Base-by-base conservation (phyloP, 2,888 invertebrate species). In the Meghimatium bilineatum region DNA sequence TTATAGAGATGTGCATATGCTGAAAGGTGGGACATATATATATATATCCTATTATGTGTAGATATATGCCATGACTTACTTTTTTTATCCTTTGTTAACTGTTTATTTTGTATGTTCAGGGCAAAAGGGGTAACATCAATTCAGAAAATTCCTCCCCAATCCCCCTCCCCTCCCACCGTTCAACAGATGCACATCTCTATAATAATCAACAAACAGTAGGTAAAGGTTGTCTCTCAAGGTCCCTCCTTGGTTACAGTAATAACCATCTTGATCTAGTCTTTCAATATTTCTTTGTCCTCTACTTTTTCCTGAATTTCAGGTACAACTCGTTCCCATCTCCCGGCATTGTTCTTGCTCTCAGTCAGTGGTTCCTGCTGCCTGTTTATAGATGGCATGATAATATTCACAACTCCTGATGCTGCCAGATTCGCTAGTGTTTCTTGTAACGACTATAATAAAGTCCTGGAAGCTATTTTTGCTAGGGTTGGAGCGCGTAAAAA, bases 301-400 rank as follows among this genome's bases (percentile, higher is more conserved):
- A 32, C 20, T 29, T 78, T n/a, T 66, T 20, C 78, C 23, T 0
- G 66, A 2, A 36, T 32, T 12, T 44, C 49, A 49, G 63, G 71
- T 80, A 49, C 71, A 80, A 80, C 52, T 60, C n/a, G 10, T 52
- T 56, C 5, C n/a, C 10, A 1, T 71, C 20, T 17, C 3, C 36
- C 3, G 1, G 49, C 12, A 69, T 52, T 71, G 80, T 80, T 56
- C 44, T 10, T 6, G 14, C 81, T 0, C 20, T 26, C 63, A n/a
- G 26, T 26, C 52, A 17, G 29, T 17, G 2, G 5, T 23, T 0
- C 32, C n/a, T 38, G 38, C 81, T 36, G 32, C 38, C 66, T 56
- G 56, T 80, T 80, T 69, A 56, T 60, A 69, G 80, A 71, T 80
- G n/a, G 1, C 23, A 36, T 14, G 80, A 80, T 80, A 74, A 44